phyloP scores from a whole-genome alignment of 2,797 vertebrate species.

The Heterohyrax brucei region DNA sequence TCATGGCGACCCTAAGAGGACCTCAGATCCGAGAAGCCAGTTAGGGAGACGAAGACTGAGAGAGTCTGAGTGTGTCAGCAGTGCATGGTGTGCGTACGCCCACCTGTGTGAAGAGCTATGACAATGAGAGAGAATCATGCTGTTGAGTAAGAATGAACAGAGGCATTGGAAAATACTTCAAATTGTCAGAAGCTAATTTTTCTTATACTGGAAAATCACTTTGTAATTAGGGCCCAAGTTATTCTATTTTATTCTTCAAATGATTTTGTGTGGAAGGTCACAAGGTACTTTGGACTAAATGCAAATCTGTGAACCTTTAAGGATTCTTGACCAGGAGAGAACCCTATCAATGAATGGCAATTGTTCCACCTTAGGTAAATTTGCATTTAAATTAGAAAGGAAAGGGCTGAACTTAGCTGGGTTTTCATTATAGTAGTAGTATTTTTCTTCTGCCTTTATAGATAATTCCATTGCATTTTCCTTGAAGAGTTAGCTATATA shows the following conservation, averaged over 20 bases:
- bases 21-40: slow-evolving; percentile 42
- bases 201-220: slow-evolving; percentile 61
- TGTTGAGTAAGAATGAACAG: slow-evolving; percentile 36
- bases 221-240: slow-evolving; percentile 58
- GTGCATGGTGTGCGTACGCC: neutral
- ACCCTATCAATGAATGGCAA: slow-evolving; percentile 63
- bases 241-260: slow-evolving; percentile 73
- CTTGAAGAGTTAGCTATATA: slow-evolving; percentile 12
- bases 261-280: slow-evolving; percentile 67
- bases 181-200: slow-evolving; percentile 60
- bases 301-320: slow-evolving; percentile 74
- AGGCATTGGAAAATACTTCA: slow-evolving; percentile 57
- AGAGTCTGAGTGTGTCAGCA: slow-evolving; percentile 2
- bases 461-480: slow-evolving; percentile 39
- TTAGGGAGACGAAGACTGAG: neutral
- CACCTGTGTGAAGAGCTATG: slow-evolving; percentile 15
- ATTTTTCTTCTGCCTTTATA: slow-evolving; percentile 59
- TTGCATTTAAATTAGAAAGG: slow-evolving; percentile 76
- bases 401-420: slow-evolving; percentile 38
- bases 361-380: slow-evolving; percentile 64
- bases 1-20: neutral
- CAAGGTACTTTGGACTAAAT: slow-evolving; percentile 67
- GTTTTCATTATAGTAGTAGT: slow-evolving; percentile 57
- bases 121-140: slow-evolving; percentile 7
- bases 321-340: slow-evolving; percentile 70